Conservation (phyloP, 2,113 vertebrate genomes). For the Zapus hudsonius region DNA sequence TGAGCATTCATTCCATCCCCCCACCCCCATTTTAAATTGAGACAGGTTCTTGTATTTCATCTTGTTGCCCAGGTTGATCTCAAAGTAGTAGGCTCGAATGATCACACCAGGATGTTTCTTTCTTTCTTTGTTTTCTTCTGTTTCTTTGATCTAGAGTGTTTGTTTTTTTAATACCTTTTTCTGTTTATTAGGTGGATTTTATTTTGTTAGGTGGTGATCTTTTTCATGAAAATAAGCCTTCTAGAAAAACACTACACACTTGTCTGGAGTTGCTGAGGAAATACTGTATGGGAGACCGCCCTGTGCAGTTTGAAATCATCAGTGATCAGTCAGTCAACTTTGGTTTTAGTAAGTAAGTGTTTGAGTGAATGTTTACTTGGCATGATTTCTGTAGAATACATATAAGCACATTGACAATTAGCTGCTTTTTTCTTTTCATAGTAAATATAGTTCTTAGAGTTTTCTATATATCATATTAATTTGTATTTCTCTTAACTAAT, state of each 20-base stretch:
- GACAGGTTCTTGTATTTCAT: neutral
- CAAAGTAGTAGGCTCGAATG: neutral
- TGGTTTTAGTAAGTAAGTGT: constrained; percentile 93
- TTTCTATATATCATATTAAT: neutral
- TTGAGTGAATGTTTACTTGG: neutral
- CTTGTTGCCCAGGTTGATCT: neutral
- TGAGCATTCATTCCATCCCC: too few species aligned
- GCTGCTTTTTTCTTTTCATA: neutral
- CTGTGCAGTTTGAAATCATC: constrained; percentile 94
- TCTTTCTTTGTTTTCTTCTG: neutral
- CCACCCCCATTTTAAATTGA: neutral
- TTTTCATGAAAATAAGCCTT: constrained; percentile 98
- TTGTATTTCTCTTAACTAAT: constrained; percentile 1
- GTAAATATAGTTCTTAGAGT: constrained; percentile 13
- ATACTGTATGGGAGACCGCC: constrained; percentile 97
- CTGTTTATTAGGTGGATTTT: constrained; percentile 93
- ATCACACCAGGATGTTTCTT: too few species aligned
- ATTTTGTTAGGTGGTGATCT: constrained; percentile 97
- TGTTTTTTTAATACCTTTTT: constrained; percentile 77
- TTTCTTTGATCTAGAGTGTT: neutral
- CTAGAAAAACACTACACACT: constrained; percentile 92
- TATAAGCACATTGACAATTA: neutral
- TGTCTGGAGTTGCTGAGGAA: constrained; percentile 92
- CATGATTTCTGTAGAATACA: neutral
- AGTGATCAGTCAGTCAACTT: constrained; percentile 98